These are phyloP conservation scores for Pseudomyrmex cubaensis DNA, from an alignment of 1,140 invertebrate species.

Conservation along the genomic window DNA sequence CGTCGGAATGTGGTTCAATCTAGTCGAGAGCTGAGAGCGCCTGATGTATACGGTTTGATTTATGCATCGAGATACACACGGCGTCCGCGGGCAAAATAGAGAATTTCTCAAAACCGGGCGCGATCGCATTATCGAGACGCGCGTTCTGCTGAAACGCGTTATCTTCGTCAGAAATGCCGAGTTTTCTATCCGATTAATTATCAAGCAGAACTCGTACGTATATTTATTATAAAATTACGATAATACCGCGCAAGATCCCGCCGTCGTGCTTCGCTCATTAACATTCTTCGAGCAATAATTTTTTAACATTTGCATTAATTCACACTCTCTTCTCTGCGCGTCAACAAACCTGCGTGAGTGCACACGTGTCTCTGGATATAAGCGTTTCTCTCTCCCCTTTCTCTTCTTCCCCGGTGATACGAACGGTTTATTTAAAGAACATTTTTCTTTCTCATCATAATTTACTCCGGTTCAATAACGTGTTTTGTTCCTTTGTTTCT, in stretches of 20 bases:
- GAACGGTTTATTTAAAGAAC: slow-evolving; percentile 8
- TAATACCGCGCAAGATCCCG: neutral
- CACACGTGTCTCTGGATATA: neutral
- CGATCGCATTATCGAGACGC: slow-evolving; percentile 31
- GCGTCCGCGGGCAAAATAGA: neutral
- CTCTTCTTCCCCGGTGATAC: neutral
- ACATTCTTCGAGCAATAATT: neutral
- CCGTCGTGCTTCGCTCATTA: neutral
- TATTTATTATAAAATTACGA: slow-evolving; percentile 15
- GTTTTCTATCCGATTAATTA: slow-evolving; percentile 3
- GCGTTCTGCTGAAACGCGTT: slow-evolving; percentile 27
- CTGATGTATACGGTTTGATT: slow-evolving; percentile 44
- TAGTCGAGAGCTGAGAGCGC: neutral
- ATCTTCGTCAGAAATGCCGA: neutral
- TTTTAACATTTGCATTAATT: slow-evolving; percentile 20
- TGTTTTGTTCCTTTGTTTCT: slow-evolving; percentile 3
- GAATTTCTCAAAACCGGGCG: neutral
- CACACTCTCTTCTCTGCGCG: neutral
- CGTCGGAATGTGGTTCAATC: slow-evolving; percentile 54
- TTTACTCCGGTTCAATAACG: slow-evolving; percentile 30
- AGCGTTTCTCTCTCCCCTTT: neutral
- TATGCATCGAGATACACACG: slow-evolving; percentile 45
- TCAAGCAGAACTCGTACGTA: neutral
- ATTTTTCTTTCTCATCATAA: slow-evolving; percentile 12
- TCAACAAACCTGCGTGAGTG: no score